These are phyloP conservation scores for Papilio machaon DNA, from an alignment of 1,140 invertebrate genomes.

Conservation along the genomic window DNA sequence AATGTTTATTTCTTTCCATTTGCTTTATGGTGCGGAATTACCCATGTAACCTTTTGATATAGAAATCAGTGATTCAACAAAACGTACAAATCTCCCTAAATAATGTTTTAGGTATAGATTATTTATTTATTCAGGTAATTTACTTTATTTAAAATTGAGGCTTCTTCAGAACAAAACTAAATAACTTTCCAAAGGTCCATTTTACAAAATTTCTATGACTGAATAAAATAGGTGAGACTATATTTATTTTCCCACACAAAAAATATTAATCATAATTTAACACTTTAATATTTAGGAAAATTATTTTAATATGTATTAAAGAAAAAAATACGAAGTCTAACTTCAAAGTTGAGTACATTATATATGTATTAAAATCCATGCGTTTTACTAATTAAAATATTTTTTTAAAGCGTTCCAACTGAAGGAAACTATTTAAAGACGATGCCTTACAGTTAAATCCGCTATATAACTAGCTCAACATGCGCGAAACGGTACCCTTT, in stretches of 20 bases:
- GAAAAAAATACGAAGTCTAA: not conserved
- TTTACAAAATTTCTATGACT: too few species aligned
- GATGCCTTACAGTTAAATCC: constrained; percentile 34
- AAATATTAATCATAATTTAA: too few species aligned
- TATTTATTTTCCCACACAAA: too few species aligned
- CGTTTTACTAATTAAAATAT: constrained; percentile 36
- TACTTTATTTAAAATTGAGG: not conserved
- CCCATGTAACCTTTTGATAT: constrained; percentile 35
- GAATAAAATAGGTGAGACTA: too few species aligned
- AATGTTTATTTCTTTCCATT: constrained; percentile 40
- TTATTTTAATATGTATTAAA: not conserved
- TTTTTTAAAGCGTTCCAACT: constrained; percentile 31
- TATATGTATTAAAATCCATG: constrained; percentile 15
- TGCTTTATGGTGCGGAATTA: constrained; percentile 38
- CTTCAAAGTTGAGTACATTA: not conserved
- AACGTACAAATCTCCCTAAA: constrained; percentile 26
- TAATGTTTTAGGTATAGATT: not conserved
- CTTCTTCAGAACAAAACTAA: too few species aligned
- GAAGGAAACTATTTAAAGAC: constrained; percentile 39
- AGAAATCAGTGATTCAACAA: constrained; percentile 36
- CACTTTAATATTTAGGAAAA: not conserved
- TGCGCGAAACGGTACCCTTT: constrained; percentile 40
- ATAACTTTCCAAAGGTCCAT: too few species aligned
- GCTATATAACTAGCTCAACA: constrained; percentile 39
- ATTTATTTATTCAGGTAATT: not conserved